Base-by-base conservation (phyloP, 2,797 vertebrate genomes). In the Melanitta fusca region DNA sequence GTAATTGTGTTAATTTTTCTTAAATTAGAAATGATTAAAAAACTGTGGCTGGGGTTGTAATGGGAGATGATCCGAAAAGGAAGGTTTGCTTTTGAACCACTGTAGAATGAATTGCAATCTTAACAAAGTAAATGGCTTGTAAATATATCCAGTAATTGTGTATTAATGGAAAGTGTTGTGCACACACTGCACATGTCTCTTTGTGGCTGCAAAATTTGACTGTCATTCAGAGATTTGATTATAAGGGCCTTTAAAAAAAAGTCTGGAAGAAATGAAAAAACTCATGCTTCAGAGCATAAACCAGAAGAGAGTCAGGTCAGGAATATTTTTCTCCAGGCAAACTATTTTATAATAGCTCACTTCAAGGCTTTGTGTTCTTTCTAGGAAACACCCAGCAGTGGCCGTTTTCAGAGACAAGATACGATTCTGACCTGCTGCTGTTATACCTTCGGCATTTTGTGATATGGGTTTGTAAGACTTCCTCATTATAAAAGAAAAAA, bases 111-210 rank as follows among this genome's bases (percentile, higher is more conserved):
- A 91, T 64, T 93, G 89, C 69, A 86, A 8, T 56, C 45, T 65
- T 75, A 86, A 54, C 73, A 51, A 51, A 94, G 85, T 62, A 86
- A 96, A 94, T 75, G 90, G 58, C 90, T 96, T 80, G 92, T 96
- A 94, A 94, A 90, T 80, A 87, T 54, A 77, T 45, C 5, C n/a
- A 80, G 81, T 77, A 78, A 92, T 85, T 80, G 68, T 77, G 78
- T 41, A 65, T 85, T 91, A 92, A 70, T 64, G 78, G 90, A 1
- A 82, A 60, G 38, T 64, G 56, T 16, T 82, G 88, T 73, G 86
- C 85, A 85, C 80, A 66, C 68, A 30, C 51, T 49, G 65, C 85
- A 38, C 80, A 4, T 47, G 38, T 51, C 41, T 70, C 62, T 62
- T 17, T 32, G n/a, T 36, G 61, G 68, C 80, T 73, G 78, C 36